A percentile compares a stretch with the other conserved stretches of the same genome.
Conservation (phyloP, 2,888 invertebrate genomes). For the Drosophila kuntzei region DNA sequence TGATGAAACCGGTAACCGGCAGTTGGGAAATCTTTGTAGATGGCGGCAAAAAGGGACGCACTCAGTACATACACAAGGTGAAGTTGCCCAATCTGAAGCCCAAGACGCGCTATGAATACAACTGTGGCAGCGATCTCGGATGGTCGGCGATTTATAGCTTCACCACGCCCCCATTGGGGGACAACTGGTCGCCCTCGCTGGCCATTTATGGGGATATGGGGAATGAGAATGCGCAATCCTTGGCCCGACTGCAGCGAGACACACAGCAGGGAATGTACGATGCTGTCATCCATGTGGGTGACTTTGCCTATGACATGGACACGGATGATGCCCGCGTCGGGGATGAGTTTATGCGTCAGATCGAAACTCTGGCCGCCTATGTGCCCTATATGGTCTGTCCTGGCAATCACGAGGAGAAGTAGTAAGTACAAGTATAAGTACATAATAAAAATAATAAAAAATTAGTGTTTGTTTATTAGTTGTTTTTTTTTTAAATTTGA, state of each 20-base stretch:
- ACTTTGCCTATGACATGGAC: constrained; percentile 98
- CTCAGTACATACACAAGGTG: constrained; percentile 93
- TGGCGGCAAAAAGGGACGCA: constrained; percentile 88
- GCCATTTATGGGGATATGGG: constrained; percentile 98
- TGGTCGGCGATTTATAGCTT: constrained; percentile 94
- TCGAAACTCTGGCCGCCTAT: constrained; percentile 94
- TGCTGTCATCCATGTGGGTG: constrained; percentile 95
- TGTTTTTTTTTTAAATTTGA: no score
- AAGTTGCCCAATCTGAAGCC: constrained; percentile 88
- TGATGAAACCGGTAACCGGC: constrained; percentile 87
- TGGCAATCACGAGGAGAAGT: constrained; percentile 95
- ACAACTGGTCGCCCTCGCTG: constrained; percentile 91
- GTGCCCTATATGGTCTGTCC: constrained; percentile 97
- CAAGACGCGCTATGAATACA: constrained; percentile 91
- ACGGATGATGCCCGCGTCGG: constrained; percentile 92
- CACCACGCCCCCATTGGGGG: constrained; percentile 89
- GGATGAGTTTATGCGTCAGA: constrained; percentile 96
- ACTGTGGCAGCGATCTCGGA: constrained; percentile 91
- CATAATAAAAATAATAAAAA: no score
- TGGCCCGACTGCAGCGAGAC: constrained; percentile 93
- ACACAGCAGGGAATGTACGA: constrained; percentile 93
- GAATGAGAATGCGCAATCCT: constrained; percentile 94
- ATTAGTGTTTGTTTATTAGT: no score
- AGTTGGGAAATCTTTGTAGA: constrained; percentile 89
- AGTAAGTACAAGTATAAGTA: no score